Conservation (phyloP, 1,140 invertebrate species). For the Leptestheria dahalacensis region DNA sequence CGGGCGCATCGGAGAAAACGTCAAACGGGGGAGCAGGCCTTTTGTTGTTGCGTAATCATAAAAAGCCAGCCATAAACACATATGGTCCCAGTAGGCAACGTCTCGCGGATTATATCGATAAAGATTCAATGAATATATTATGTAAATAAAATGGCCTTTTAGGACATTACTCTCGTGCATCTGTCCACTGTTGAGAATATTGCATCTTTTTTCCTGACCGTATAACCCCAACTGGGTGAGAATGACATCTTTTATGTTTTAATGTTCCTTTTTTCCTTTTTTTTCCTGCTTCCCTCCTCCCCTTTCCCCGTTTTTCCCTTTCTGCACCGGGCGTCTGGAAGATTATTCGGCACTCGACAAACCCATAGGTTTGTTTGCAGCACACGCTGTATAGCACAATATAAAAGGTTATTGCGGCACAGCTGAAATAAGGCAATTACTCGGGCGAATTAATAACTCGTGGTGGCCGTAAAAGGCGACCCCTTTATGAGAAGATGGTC, state of each 20-base stretch:
- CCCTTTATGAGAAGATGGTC: too few relatives aligned
- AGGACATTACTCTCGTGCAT: not conserved
- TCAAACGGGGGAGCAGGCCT: not conserved
- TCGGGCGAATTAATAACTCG: not conserved
- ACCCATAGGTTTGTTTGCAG: too few relatives aligned
- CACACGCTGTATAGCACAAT: too few relatives aligned
- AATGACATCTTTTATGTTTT: too few relatives aligned
- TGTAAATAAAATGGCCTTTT: not conserved
- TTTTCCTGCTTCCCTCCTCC: too few relatives aligned
- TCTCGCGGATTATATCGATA: not conserved
- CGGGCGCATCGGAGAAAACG: not conserved
- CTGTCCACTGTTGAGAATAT: too few relatives aligned
- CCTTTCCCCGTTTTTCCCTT: too few relatives aligned
- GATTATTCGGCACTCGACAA: too few relatives aligned
- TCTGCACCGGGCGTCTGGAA: too few relatives aligned
- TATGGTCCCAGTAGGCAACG: not conserved
- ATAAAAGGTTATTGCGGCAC: not conserved
- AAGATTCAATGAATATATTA: not conserved
- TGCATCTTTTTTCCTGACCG: too few relatives aligned
- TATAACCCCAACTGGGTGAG: too few relatives aligned
- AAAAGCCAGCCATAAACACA: not conserved
- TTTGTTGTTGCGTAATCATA: not conserved
- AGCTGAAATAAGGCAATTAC: not conserved
- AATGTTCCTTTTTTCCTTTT: too few relatives aligned
- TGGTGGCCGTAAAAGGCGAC: not conserved